phyloP scores from a whole-genome alignment of 2,888 invertebrate species.

The Noctuana brunneofusca region DNA sequence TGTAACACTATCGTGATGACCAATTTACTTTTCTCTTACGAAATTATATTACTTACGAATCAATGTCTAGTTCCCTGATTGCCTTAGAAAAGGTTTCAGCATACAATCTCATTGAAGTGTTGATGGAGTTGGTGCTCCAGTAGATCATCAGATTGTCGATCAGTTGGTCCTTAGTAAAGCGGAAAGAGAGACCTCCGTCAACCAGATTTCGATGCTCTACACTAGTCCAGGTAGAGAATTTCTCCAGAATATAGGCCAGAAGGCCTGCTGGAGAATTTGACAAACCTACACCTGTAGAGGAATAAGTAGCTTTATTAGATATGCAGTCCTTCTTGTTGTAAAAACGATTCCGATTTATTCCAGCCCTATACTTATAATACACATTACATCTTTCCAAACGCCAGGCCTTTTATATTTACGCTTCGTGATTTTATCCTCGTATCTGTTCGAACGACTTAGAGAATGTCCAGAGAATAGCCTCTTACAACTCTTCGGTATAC shows the following conservation, averaged over 20 bases:
- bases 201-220: slow-evolving; percentile 60
- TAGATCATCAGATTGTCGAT: slow-evolving; percentile 90
- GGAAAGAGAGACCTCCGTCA: slow-evolving; percentile 87
- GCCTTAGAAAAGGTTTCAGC: slow-evolving; percentile 81
- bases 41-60: slow-evolving; percentile 58
- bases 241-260: slow-evolving; percentile 92
- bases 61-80: slow-evolving; percentile 49
- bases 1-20: too few species aligned
- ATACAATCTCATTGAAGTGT: slow-evolving; percentile 89
- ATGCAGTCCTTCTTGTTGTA: too few species aligned
- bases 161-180: slow-evolving; percentile 86
- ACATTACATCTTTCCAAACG: too few species aligned
- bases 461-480: too few species aligned
- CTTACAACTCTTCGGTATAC: too few species aligned
- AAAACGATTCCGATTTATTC: too few species aligned
- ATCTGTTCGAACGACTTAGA: too few species aligned
- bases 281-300: slow-evolving; percentile 65
- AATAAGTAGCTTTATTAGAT: background rate
- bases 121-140: slow-evolving; percentile 89
- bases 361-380: too few species aligned
- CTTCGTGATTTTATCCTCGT: too few species aligned
- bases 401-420: too few species aligned
- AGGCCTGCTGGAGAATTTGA: slow-evolving; percentile 91
- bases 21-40: background rate
- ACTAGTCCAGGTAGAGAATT: slow-evolving; percentile 91